A percentile compares a stretch with the other conserved stretches of the same genome.
Evolutionary conservation across 2,888 invertebrate species (phyloP).

Genomic region (Melanchra persicariae): DNA sequence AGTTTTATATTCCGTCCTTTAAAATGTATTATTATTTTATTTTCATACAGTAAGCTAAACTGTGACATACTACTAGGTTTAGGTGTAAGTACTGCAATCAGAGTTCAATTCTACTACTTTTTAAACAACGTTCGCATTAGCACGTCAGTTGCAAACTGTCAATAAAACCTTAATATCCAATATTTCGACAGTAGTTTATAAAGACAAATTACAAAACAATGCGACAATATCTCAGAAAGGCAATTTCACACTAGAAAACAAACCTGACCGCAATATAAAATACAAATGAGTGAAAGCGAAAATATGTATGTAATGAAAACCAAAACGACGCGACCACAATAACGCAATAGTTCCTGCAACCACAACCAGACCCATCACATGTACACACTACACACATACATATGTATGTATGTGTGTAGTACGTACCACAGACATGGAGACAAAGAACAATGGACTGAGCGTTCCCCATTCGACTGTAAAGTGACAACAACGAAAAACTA

Average conservation of each 20-base stretch:
- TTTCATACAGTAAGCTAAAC: not conserved
- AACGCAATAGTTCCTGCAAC: not conserved
- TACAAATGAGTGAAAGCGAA: not conserved
- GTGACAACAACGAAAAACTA: no score
- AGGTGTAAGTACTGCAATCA: no score
- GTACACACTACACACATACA: not conserved
- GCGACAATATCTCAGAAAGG: not conserved
- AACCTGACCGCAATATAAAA: not conserved
- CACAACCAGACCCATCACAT: not conserved
- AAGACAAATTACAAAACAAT: not conserved
- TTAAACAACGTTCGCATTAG: no score
- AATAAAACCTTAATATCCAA: no score
- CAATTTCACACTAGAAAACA: no score
- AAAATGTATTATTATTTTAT: no score
- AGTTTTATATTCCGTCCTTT: no score
- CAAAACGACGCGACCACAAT: conserved; percentile 1
- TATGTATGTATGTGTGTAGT: not conserved
- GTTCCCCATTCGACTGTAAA: no score
- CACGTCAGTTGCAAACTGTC: no score
- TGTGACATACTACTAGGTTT: no score
- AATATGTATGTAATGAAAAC: not conserved
- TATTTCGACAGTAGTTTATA: not conserved
- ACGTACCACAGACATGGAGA: not conserved
- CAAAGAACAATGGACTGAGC: not conserved
- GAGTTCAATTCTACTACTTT: no score